A percentile compares a stretch with the other conserved stretches of the same genome.
Evolutionary conservation across 2,797 vertebrate genomes (phyloP).

Genomic region (Enteromius trimaculatus): DNA sequence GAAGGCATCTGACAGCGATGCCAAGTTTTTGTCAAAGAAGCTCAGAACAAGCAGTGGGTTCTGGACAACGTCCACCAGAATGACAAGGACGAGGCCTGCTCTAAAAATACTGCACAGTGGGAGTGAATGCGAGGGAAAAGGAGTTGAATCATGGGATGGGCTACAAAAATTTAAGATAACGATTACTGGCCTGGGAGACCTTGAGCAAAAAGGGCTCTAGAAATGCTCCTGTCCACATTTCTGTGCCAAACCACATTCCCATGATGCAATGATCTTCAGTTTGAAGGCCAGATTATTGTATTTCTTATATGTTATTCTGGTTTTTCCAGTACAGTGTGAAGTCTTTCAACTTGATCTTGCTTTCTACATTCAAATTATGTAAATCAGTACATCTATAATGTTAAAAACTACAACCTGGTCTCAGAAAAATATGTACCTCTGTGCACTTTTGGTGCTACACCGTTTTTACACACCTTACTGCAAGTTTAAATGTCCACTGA

Average conservation of each 20-base stretch:
- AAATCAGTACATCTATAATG: neutral
- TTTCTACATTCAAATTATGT: neutral
- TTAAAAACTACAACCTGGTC: neutral
- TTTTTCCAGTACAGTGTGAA: neutral
- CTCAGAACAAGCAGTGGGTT: constrained; percentile 69
- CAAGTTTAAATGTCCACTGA: too few relatives aligned
- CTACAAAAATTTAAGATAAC: neutral
- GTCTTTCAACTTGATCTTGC: neutral
- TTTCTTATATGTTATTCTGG: neutral
- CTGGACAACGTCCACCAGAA: constrained; percentile 71
- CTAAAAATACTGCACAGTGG: constrained; percentile 70
- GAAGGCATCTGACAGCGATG: constrained; percentile 70
- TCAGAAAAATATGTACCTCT: too few relatives aligned
- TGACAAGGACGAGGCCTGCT: constrained; percentile 62
- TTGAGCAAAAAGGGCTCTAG: neutral
- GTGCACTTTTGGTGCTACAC: too few relatives aligned
- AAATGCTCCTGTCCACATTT: neutral
- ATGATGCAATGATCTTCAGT: neutral
- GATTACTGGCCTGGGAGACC: neutral
- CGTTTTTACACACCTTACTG: too few relatives aligned
- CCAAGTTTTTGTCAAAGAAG: constrained; percentile 70
- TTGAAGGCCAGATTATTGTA: neutral
- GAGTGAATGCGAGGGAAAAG: constrained; percentile 15
- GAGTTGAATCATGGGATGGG: constrained; percentile 16
- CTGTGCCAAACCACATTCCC: neutral